These are phyloP conservation scores for Metopolophium dirhodum DNA, from an alignment of 1,140 invertebrate species.

Conservation along the genomic window DNA sequence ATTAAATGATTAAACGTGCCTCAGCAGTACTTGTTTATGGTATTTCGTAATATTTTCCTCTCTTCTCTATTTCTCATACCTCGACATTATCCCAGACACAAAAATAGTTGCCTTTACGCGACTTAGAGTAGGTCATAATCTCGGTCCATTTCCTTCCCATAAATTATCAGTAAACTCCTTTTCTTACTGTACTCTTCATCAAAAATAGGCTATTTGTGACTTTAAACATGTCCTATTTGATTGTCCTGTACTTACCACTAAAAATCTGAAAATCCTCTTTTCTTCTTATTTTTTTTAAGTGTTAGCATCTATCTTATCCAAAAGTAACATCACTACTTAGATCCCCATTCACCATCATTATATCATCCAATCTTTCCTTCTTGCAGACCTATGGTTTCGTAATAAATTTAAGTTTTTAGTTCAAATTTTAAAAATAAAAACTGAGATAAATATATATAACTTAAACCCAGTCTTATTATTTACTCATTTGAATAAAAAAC, in stretches of 20 bases:
- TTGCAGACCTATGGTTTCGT: background rate
- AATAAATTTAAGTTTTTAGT: background rate
- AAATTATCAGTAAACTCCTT: background rate
- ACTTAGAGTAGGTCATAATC: background rate
- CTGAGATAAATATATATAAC: too few species aligned
- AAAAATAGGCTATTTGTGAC: background rate
- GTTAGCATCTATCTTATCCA: background rate
- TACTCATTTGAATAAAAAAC: too few species aligned
- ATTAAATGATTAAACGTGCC: background rate
- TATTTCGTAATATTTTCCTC: background rate
- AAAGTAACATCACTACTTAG: background rate
- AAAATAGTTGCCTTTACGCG: background rate
- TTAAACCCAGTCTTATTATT: too few species aligned
- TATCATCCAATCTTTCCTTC: background rate
- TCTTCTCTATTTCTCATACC: background rate
- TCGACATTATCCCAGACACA: background rate
- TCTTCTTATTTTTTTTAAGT: background rate
- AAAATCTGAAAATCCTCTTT: background rate
- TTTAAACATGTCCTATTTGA: background rate
- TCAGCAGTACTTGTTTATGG: background rate
- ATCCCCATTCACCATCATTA: background rate
- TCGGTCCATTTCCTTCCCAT: background rate
- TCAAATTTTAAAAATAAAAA: background rate
- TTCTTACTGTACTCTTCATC: background rate
- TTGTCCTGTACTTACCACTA: background rate